A percentile compares a stretch with the other conserved stretches of the same genome.
Conservation (phyloP, 2,113 vertebrate species). For the Orycteropus afer region DNA sequence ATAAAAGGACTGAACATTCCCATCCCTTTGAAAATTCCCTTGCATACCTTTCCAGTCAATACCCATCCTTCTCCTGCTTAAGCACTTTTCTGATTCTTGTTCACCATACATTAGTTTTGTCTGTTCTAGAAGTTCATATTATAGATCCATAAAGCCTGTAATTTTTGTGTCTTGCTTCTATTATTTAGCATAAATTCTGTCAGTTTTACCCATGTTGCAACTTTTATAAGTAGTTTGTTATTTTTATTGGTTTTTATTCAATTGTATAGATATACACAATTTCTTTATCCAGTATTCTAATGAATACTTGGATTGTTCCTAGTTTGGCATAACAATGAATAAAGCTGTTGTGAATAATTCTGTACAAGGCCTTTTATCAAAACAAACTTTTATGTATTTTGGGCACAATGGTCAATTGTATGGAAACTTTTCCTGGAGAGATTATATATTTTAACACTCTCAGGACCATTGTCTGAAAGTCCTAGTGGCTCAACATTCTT, state of each 20-base stretch:
- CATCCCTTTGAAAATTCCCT: rapidly evolving
- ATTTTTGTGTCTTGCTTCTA: neutral
- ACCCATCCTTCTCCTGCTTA: neutral
- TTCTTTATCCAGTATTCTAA: neutral
- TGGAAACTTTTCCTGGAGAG: too few relatives aligned
- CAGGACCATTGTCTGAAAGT: rapidly evolving
- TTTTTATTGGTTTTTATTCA: neutral
- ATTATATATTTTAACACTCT: rapidly evolving
- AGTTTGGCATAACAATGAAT: too few relatives aligned
- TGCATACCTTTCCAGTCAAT: rapidly evolving
- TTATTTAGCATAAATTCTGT: rapidly evolving
- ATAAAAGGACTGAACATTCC: neutral
- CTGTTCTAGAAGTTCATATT: rapidly evolving
- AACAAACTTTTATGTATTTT: neutral
- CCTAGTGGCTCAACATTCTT: rapidly evolving
- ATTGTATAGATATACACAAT: rapidly evolving
- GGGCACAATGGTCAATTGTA: rapidly evolving
- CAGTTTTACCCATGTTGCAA: rapidly evolving
- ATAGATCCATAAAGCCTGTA: rapidly evolving
- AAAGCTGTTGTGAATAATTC: neutral
- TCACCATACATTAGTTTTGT: rapidly evolving
- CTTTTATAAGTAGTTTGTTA: rapidly evolving
- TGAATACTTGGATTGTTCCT: too few relatives aligned
- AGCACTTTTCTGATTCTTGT: neutral
- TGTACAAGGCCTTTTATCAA: neutral